Evolutionary conservation across 2,113 vertebrate species (phyloP).

Genomic region (Polypterus senegalus): DNA sequence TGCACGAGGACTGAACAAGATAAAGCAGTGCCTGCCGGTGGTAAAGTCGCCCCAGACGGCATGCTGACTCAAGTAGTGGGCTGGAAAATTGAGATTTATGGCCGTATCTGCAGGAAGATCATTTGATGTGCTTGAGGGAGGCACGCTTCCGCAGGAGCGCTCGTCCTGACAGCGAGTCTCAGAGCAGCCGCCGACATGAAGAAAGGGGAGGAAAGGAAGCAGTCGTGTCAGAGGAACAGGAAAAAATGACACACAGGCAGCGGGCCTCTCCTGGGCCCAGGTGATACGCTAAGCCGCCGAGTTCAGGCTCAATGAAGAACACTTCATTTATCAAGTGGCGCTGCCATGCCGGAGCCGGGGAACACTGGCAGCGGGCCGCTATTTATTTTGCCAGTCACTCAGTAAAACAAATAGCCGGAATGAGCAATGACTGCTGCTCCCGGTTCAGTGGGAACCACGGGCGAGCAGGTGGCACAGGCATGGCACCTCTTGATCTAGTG

Average conservation of each 20-base stretch:
- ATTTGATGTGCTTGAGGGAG: not conserved
- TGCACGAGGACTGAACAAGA: not conserved
- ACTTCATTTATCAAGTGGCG: not conserved
- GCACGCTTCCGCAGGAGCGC: not conserved
- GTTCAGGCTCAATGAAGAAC: not conserved
- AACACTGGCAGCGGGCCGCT: not conserved
- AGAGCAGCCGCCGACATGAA: not conserved
- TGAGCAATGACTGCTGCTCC: no score
- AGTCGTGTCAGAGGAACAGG: not conserved
- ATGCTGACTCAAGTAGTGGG: not conserved
- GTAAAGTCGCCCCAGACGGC: not conserved
- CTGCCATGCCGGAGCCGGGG: not conserved
- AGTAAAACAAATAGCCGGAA: no score
- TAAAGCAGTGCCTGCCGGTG: not conserved
- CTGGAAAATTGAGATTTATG: not conserved
- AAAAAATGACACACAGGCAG: not conserved
- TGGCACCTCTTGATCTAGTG: no score
- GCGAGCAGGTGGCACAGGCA: no score
- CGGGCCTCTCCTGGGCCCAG: not conserved
- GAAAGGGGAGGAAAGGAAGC: not conserved
- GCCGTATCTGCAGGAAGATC: not conserved
- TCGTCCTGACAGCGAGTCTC: not conserved
- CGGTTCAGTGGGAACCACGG: no score
- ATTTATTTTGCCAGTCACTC: not conserved
- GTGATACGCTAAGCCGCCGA: not conserved